Evolutionary conservation across 2,888 invertebrate genomes (phyloP), one percentile per base, ranked within the genome.

Genomic region (Aelia acuminata): DNA sequence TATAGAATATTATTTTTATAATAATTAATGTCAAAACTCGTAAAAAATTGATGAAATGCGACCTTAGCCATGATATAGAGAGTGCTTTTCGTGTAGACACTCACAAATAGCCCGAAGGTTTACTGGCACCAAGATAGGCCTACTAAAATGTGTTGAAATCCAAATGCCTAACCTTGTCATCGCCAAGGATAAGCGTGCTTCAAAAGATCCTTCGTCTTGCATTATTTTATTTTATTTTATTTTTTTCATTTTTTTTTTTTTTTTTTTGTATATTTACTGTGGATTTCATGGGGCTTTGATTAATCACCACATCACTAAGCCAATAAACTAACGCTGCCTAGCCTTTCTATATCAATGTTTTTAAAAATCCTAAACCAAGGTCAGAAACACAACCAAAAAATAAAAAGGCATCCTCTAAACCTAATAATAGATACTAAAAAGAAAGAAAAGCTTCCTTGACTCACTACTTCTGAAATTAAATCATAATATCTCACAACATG

Each of bases 61-160:
- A 70, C 63, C 63, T 70, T 70, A 35, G 35, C 63, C 31, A 35
- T 70, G 63, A 35, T 70, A 7, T 35, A 70, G 63, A 20, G 35
- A 8, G 1, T 35, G 31, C 31, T 70, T 70, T 35, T 35, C 31
- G 31, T 70, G 63, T 70, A 70, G 31, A 63, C 63, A 70, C 20
- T 70, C 63, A 70, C 63, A 70, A 70, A 70, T 70, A 70, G 63
- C 31, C 35, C 35, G 63, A 70, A 70, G 63, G 63, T 70, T 70
- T 70, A 70, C 63, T 70, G 63, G 63, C 63, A 70, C 31, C 63
- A 35, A 43, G 15, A n/a, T 43, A 80, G 80, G 80, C 80, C 80
- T 80, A 80, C 80, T 80, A 80, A 80, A 80, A 80, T 80, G n/a
- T 80, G 43, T 80, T 80, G 80, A 80, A 80, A 80, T 80, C 80